phyloP scores from a whole-genome alignment of 53 echinoderm and acorn worm genomes.

The Hippasteria phrygiana region DNA sequence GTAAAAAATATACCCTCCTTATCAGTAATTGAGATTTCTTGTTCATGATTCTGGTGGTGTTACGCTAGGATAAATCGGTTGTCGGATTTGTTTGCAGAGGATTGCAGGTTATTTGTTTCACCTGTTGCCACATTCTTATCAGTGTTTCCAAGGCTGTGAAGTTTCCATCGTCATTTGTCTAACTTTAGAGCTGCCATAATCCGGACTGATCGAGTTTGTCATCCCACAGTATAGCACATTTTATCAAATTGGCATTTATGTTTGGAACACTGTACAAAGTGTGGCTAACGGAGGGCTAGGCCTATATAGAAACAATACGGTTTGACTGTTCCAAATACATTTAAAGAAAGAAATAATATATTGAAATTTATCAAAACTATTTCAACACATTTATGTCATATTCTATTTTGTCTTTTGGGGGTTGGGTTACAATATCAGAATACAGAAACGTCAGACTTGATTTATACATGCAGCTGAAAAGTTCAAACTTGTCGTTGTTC shows the following conservation, averaged over 20 bases:
- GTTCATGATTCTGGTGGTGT: slow-evolving; percentile 10
- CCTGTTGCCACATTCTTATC: slow-evolving; percentile 6
- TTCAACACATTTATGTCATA: too few species aligned
- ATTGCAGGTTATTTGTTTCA: background rate
- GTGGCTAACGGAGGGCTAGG: background rate
- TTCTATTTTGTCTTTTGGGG: too few species aligned
- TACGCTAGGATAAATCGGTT: slow-evolving; percentile 15
- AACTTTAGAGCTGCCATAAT: slow-evolving; percentile 1
- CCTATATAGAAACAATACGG: too few species aligned
- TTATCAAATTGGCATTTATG: background rate
- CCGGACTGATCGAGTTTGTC: background rate
- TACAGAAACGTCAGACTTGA: too few species aligned
- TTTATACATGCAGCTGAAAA: too few species aligned
- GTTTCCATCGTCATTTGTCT: slow-evolving; percentile 17
- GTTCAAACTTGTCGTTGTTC: too few species aligned
- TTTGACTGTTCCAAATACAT: too few species aligned
- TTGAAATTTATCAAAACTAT: too few species aligned
- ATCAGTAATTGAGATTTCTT: background rate
- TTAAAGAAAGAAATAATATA: too few species aligned
- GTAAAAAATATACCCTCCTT: background rate
- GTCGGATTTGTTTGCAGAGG: background rate
- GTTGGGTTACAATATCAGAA: too few species aligned
- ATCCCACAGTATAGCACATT: background rate
- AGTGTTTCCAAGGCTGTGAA: background rate
- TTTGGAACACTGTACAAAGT: background rate